Base-by-base conservation (phyloP, 2,113 vertebrate species). In the Neolamprologus tretocephalus region DNA sequence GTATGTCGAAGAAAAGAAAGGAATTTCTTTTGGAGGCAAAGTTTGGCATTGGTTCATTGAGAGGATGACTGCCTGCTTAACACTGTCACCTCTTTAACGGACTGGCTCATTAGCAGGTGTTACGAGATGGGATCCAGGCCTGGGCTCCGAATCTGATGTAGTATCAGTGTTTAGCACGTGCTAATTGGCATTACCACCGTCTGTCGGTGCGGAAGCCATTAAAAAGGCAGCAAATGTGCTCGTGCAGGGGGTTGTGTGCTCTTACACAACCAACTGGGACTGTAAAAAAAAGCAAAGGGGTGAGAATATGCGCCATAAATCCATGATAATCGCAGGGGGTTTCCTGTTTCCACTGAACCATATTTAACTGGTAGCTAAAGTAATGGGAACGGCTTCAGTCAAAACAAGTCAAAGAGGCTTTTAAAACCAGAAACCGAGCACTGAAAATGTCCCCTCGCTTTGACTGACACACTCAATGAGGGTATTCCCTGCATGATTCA, bases 61-160 rank as follows among this genome's bases (percentile, higher is more conserved):
- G 86, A 51, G 57, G 85, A 79, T 16, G 80, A 78, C 86, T 57
- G 82, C 73, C 58, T 75, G 26, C 66, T 92, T 91, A 89, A 92
- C 87, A 83, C 89, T 31, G 63, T 26, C 21, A 86, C 81, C 81
- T 92, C 83, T 90, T 82, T 81, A 88, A 87, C 68, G 47, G 86
- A 94, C 89, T 57, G 89, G 91, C 95, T 97, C 94, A 95, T 97
- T 96, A 97, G 93, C 91, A 94, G 95, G 95, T 96, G 95, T 95
- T 90, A 85, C 5, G 31, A 92, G 95, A 96, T 63, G 79, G 80
- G 92, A 91, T 78, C 81, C 95, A 94, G 94, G 63, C 82, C 84
- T n/a, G 57, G 57, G 31, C 89, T 83, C 28, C 86, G 83, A 83
- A 91, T 90, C 89, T 84, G 85, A 91, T 93, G 91, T 91, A 86